Conservation (phyloP, 2,113 vertebrate genomes). For the Colaptes auratus region DNA sequence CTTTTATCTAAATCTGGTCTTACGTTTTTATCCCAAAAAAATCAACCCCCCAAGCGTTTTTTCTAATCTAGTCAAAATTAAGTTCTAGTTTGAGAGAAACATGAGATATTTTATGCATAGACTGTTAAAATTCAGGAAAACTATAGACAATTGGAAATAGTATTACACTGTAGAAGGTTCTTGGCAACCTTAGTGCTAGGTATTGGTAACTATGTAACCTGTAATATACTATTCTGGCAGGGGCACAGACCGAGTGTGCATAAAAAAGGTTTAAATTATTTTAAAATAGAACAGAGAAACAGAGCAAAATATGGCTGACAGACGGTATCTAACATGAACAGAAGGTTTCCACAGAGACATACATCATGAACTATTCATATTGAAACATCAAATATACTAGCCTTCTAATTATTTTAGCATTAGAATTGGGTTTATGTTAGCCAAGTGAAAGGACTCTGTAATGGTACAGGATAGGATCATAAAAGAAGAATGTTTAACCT, state of each 20-base stretch:
- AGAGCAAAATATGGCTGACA: conserved; percentile 24
- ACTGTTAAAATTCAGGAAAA: background rate
- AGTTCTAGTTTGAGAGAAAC: background rate
- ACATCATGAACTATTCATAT: conserved; percentile 6
- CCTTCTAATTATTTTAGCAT: conserved; percentile 59
- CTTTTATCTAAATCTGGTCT: background rate
- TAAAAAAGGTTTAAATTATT: conserved; percentile 12
- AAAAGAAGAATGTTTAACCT: conserved; percentile 54
- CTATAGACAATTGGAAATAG: conserved; percentile 4
- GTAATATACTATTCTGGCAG: conserved; percentile 39
- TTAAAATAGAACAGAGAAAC: conserved; percentile 16
- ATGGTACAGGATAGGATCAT: conserved; percentile 43
- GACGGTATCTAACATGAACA: background rate
- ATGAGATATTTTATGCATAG: background rate
- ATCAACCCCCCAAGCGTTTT: fast-evolving
- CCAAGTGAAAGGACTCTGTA: conserved; percentile 14
- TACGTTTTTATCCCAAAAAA: too few relatives aligned
- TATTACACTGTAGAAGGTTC: background rate
- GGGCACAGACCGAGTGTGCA: background rate
- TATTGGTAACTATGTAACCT: conserved; percentile 25
- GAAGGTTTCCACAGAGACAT: conserved; percentile 29
- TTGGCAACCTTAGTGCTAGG: background rate
- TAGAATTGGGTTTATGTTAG: conserved; percentile 19
- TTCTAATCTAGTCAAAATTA: background rate
- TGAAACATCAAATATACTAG: conserved; percentile 1